These are phyloP conservation scores for Grammomys dolichurus DNA, from an alignment of 2,113 vertebrate genomes.

Conservation along the genomic window DNA sequence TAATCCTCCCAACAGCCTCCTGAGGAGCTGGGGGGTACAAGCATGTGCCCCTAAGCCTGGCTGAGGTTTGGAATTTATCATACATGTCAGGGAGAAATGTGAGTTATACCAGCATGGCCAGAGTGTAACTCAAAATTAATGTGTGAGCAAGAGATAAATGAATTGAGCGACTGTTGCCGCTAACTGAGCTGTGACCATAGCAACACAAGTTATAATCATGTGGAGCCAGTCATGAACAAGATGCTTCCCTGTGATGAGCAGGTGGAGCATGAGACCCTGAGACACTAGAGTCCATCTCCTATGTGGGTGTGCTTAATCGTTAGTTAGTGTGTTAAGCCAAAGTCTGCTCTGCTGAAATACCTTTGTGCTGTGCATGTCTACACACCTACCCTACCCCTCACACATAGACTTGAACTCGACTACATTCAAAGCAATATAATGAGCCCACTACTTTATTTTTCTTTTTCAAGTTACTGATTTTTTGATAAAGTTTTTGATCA, in stretches of 20 bases:
- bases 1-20: background rate
- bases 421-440: background rate
- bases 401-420: background rate
- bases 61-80: background rate
- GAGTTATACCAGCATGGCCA: background rate
- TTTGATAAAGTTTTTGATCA: background rate
- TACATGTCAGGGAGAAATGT: background rate
- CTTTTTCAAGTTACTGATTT: background rate
- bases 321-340: constrained; percentile 16
- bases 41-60: background rate
- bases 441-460: background rate
- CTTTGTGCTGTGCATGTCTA: background rate
- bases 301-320: background rate
- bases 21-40: background rate
- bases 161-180: background rate
- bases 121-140: constrained; percentile 32
- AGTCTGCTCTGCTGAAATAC: background rate
- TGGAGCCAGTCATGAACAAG: constrained; percentile 24
- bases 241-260: background rate
- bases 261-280: background rate
- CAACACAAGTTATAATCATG: constrained; percentile 31
- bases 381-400: background rate
- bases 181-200: background rate
- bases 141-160: background rate
- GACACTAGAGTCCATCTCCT: background rate